Base-by-base conservation (phyloP, 2,797 vertebrate genomes). In the Pelodytes ibericus region DNA sequence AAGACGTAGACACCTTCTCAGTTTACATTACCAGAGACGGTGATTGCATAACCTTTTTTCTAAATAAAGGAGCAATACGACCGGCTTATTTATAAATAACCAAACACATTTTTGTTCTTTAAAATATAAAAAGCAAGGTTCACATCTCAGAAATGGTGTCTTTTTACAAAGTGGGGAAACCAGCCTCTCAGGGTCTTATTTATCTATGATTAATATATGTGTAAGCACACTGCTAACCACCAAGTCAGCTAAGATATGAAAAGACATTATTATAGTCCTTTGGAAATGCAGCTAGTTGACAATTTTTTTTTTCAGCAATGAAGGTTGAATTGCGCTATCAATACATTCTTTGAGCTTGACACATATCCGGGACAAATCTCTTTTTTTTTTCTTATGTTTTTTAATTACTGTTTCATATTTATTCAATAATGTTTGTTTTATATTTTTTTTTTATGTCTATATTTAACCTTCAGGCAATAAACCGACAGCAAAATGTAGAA, bases 211-310 rank as follows among this genome's bases (percentile, higher is more conserved):
- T 74, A 29, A 31, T 78, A 70, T n/a, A 77, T 66, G 59, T 30
- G 53, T 80, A 77, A 81, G 80, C 0, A 0, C 51, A 25, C 85
- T 74, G 77, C 78, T 84, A 56, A 79, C 39, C 22, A 29, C 61
- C 84, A 80, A 83, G 74, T 89, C 84, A 86, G 75, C 30, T 72
- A 60, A 82, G 77, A 67, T 24, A 33, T 75, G 72, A 58, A 71
- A n/a, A 3, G 27, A 25, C 80, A 47, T 2, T 69, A 77, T 81
- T 81, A 13, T 15, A 16, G 33, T 36, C 13, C 13, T 36, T 44
- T 44, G 15, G 3, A 44, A 10, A 13, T 30, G 6, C 49, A 63
- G 39, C 27, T 0, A 26, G 25, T 22, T 27, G 36, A 25, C 7
- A 31, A 8, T 22, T 31, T 47, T 39, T 47, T 65, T 8, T 53